Base-by-base conservation (phyloP, 2,888 invertebrate genomes). In the Campoplex capitator region DNA sequence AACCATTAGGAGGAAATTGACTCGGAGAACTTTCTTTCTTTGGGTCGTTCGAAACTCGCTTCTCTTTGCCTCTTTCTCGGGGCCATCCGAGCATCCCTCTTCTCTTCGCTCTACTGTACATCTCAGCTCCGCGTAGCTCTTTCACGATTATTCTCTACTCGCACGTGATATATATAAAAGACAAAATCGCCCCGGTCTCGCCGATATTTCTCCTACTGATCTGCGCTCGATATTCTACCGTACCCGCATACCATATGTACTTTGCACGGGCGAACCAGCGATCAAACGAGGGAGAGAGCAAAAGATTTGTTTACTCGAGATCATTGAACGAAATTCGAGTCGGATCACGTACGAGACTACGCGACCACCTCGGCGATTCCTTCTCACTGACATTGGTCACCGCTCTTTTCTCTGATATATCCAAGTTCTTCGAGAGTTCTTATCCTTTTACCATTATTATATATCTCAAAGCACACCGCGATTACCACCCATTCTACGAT, bases 1-100 rank as follows among this genome's bases (percentile, higher is more conserved):
- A 91, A 92, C 93, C 91, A 94, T 94, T 94, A 93, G 93, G 93
- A 93, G 93, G 93, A 93, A 94, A 94, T 94, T 94, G 93, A 92
- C 92, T 92, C 92, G 93, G 93, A 93, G 93, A 94, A 94, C 94
- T 94, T 94, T 94, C 94, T 94, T 94, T 94, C 92, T 87, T 85
- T 79, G 93, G 93, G 90, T 81, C 93, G 92, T 92, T 90, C 92
- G 91, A 65, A 80, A 62, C 62, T 32, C 58, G 58, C 58, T 28
- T 58, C 58, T 62, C 62, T 32, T 62, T 62, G 62, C 32, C 32
- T 62, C 62, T 62, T 62, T 92, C 92, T 91, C 92, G 91, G 68
- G 35, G 73, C 13, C 42, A 35, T 51, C 56, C 45, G 38, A 38
- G 51, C 48, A 73, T n/a, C 58, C 68, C 51, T 18, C 71, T 51